Evolutionary conservation across 2,888 invertebrate genomes (phyloP).

Genomic region (Hemithea aestivaria): DNA sequence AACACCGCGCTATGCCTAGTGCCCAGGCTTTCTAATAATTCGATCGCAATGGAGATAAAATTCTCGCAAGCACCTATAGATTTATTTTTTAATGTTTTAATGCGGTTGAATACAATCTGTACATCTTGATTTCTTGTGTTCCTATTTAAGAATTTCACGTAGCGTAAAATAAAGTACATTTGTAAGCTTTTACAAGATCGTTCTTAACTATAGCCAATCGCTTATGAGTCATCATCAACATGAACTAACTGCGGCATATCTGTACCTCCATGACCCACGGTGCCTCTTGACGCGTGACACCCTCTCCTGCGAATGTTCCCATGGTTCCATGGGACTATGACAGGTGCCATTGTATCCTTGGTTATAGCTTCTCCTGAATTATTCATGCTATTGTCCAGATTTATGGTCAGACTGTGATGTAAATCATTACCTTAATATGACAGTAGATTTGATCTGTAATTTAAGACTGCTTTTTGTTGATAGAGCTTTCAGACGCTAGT

Average conservation of each 20-base stretch:
- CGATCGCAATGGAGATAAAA: constrained; percentile 20
- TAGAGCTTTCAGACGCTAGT: too few relatives aligned
- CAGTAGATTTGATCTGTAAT: constrained; percentile 32
- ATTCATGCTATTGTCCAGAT: constrained; percentile 52
- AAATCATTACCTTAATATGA: constrained; percentile 49
- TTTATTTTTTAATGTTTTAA: not conserved
- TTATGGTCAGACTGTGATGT: constrained; percentile 20
- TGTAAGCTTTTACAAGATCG: not conserved
- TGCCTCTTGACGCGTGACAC: constrained; percentile 47
- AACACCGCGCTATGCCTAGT: constrained; percentile 5
- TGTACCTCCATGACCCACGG: constrained; percentile 27
- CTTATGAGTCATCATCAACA: constrained; percentile 6
- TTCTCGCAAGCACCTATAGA: not conserved
- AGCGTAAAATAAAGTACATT: too few relatives aligned
- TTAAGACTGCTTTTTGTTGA: too few relatives aligned
- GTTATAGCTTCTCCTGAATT: constrained; percentile 40
- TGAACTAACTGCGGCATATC: not conserved
- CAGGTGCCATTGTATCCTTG: constrained; percentile 51
- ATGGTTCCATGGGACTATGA: constrained; percentile 34
- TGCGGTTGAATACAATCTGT: too few relatives aligned
- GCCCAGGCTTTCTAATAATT: constrained; percentile 15
- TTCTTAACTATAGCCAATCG: not conserved
- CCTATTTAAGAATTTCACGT: too few relatives aligned
- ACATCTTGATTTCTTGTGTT: too few relatives aligned
- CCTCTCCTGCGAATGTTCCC: constrained; percentile 54